Base-by-base conservation (phyloP, 2,888 invertebrate species). In the Slavum lentiscoides region DNA sequence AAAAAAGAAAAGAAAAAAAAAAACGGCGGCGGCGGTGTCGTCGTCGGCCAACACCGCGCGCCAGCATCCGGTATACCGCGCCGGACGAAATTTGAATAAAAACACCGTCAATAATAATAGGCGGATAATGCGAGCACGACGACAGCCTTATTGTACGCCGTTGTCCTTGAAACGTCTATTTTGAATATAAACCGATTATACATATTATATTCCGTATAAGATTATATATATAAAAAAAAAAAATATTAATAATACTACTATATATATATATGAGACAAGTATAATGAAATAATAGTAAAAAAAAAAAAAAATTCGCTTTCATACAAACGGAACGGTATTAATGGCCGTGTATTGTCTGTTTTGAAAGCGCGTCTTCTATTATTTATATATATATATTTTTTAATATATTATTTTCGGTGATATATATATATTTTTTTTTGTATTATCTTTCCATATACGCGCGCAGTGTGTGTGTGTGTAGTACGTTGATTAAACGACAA, bases 181-280 rank as follows among this genome's bases (percentile, higher is more conserved):
- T 80, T 80, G 80, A 80, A 80, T 80, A 80, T 80, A 80, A 80
- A 80, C 80, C 80, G 80, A 80, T 80, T 80, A 80, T 80, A 80
- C 80, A 64, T 58, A 66, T 80, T 80, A 72, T 80, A 80, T 80
- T 72, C 80, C 62, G 80, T 80, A 55, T 64, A 80, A n/a, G 80
- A 80, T 72, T 62, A 21, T n/a, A 11, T 75, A 23, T 55, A 39
- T 67, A 58, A 58, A 53, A 69, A 55, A 39, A 58, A 74, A 74
- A 66, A 67, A 58, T 67, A 64, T 64, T 74, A 75, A 76, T 72
- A 72, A 30, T 30, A 30, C 30, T 30, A 30, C 30, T 30, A 30
- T 30, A 80, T 72, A 72, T 30, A 30, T 30, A 80, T 72, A 72
- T 72, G 80, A 80, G 80, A 80, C 80, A 80, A 80, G 70, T 72